Base-by-base conservation (phyloP, 2,888 invertebrate species). In the Aspidiotus destructor region DNA sequence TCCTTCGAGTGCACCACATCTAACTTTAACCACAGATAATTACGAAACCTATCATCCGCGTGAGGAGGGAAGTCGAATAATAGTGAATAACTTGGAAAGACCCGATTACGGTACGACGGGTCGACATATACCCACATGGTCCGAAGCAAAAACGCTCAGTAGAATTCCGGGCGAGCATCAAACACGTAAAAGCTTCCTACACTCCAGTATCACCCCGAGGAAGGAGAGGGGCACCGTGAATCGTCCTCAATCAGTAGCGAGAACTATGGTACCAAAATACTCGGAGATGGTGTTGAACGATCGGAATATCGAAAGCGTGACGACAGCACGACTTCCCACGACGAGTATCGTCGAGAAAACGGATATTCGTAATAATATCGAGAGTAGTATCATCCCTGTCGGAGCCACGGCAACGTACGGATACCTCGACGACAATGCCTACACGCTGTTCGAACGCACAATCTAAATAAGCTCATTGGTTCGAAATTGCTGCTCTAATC, bases 11-110 rank as follows among this genome's bases (percentile, higher is more conserved):
- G 28, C 28, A 5, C 28, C 7, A 42, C 15, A 5, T 65, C 58
- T 40, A 28, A 17, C 65, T 0, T 15, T 65, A 15, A 65, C 65
- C 1, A 65, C 65, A 11, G 65, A 65, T 41, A 58, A 11, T 17
- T 65, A 65, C 58, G 58, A 48, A 40, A 16, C 57, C 7, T 65
- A 28, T n/a, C 58, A 58, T 58, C 65, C 54, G 42, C 65, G 58
- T 40, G 65, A 58, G 15, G 65, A 65, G n/a, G 58, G 58, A 48
- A 58, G 58, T n/a, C 16, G 65, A 58, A 41, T 65, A 48, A 16
- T 65, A 2, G 65, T 58, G 9, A 65, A 58, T 40, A 48, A 65
- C 10, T 41, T 65, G 28, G 40, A 48, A 9, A 28, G 55, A 8
- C n/a, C n/a, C 7, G 65, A 57, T 40, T 65, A 58, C 48, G 65